Evolutionary conservation across 2,113 vertebrate species (phyloP).

Genomic region (Piliocolobus tephrosceles): DNA sequence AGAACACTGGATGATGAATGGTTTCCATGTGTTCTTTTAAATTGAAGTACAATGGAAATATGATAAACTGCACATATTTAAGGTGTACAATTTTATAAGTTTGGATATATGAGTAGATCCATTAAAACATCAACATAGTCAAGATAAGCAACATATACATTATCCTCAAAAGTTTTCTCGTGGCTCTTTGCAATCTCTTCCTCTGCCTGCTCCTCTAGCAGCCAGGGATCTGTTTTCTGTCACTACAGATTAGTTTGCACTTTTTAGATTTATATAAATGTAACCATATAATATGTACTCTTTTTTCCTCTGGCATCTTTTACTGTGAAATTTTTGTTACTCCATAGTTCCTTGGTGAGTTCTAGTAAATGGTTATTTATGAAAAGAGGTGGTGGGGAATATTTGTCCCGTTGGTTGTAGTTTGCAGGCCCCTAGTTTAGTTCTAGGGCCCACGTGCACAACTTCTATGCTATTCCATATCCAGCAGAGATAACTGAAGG

Average conservation of each 20-base stretch:
- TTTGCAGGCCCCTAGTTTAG: neutral
- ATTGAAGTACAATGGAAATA: neutral
- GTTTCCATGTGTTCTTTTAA: neutral
- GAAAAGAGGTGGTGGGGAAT: neutral
- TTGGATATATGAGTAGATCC: neutral
- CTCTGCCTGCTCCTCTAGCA: neutral
- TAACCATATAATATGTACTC: neutral
- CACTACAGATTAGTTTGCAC: neutral
- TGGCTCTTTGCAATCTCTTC: neutral
- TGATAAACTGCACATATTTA: neutral
- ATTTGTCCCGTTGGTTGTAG: too few relatives aligned
- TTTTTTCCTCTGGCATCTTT: neutral
- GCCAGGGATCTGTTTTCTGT: neutral
- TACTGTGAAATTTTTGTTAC: neutral
- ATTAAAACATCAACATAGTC: neutral
- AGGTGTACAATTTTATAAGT: neutral
- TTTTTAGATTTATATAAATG: neutral
- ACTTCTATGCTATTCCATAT: neutral
- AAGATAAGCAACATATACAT: neutral
- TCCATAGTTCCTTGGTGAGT: neutral
- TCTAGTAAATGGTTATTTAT: neutral
- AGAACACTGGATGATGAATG: accelerated
- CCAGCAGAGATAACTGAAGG: neutral
- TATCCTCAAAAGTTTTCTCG: neutral
- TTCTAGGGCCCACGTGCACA: neutral